Evolutionary conservation across 1,140 invertebrate species (phyloP), one percentile per base, ranked within the genome.

Genomic region (Heterodera carotae): DNA sequence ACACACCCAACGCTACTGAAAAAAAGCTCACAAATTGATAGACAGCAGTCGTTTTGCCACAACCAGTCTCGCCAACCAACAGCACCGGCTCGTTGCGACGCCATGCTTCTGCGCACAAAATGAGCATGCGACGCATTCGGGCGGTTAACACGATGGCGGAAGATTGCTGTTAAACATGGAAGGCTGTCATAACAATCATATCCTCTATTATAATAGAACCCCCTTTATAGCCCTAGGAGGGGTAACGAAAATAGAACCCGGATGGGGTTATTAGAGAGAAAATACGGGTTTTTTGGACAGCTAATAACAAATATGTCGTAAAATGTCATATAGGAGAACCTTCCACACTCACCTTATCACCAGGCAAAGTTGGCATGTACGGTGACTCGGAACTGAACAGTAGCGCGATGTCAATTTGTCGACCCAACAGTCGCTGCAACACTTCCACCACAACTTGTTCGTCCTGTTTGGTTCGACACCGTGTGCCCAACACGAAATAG

Each of bases 41-140:
- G 84, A 95, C 97, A 27, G 98, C 91, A 0, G 95, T 98, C 0
- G 97, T 99, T 90, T 99, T 99, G 0, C 97, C 97, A 88, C 96
- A 96, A 0, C 97, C 97, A 33, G 97, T 99, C 88, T 97, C 95
- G 66, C 97, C 97, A 10, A 99, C 94, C 29, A 99, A 89, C 12
- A 99, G 88, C 2, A 98, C 92, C 0, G 97, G 96, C 88, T 99
- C 97, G 82, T 93, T 91, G 82, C 95, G 98, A 80, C 92, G 91
- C 78, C 95, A 91, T 0, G 95, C 93, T 89, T 97, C 88, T 39
- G 92, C 92, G 27, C 96, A 92, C 8, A 99, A 89, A n/a, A 98
- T 93, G 6, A 93, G 94, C 88, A 98, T 91, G 87, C 94, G 90
- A 77, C 94, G 91, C 92, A 97, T 59, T 15, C 53, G 71, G 27